A percentile compares a stretch with the other conserved stretches of the same genome.
Evolutionary conservation across 2,888 invertebrate genomes (phyloP).

Genomic region (Polydrusus pterygomalis): DNA sequence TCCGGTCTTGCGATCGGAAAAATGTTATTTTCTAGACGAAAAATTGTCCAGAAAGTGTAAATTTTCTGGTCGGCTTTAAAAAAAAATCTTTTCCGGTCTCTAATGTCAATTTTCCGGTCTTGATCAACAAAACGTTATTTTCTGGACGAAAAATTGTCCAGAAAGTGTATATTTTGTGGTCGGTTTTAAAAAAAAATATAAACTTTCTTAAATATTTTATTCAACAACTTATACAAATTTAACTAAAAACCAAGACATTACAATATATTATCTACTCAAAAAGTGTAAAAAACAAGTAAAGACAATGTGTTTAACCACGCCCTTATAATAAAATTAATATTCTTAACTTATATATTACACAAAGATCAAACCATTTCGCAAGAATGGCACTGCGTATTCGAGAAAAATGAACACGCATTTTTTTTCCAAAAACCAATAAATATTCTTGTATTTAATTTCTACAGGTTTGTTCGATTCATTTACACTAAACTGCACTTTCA

Average conservation of each 20-base stretch:
- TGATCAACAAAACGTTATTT: too few species aligned
- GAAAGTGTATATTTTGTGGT: too few species aligned
- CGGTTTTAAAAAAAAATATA: slow-evolving; percentile 11
- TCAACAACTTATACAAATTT: slow-evolving; percentile 3
- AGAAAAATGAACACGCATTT: slow-evolving; percentile 15
- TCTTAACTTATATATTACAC: background rate
- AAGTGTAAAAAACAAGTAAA: slow-evolving; percentile 5
- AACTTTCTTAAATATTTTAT: slow-evolving; percentile 9
- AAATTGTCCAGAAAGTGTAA: too few species aligned
- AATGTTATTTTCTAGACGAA: too few species aligned
- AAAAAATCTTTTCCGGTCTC: too few species aligned
- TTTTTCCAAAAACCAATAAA: background rate
- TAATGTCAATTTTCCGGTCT: too few species aligned
- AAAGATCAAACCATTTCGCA: slow-evolving; percentile 6
- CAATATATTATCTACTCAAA: background rate
- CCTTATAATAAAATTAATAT: background rate
- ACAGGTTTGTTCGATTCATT: too few species aligned
- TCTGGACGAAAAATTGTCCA: too few species aligned
- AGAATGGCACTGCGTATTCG: slow-evolving; percentile 16
- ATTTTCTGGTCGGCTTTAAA: too few species aligned
- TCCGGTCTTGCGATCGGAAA: too few species aligned
- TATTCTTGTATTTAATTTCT: background rate
- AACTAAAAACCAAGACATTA: slow-evolving; percentile 10
- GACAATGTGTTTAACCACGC: slow-evolving; percentile 14
- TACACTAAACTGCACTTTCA: too few species aligned